Base-by-base conservation (phyloP, 2,888 invertebrate genomes). In the Parascotia fuliginaria region DNA sequence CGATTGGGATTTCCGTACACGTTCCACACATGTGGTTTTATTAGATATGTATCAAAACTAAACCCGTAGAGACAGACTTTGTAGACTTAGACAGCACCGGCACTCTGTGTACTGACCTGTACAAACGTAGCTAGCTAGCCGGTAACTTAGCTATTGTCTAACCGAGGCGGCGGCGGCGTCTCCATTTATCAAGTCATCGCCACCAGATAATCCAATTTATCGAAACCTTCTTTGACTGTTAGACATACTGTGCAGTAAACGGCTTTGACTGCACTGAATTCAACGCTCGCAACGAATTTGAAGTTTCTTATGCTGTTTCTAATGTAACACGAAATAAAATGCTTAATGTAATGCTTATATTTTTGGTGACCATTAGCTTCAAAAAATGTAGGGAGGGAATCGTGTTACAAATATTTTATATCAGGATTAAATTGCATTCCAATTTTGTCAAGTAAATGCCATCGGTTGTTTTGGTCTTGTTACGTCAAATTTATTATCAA, bases 191-290 rank as follows among this genome's bases (percentile, higher is more conserved):
- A 67, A 70, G 65, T 70, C 68, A 66, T 68, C 48, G 72, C 51
- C 48, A 56, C 51, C 47, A 60, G 62, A 68, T 74, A 76, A 79
- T 74, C 60, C 53, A 65, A 70, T 70, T 70, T 59, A 66, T 47
- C 54, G 44, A 39, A 24, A 54, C 42, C 38, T 48, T 32, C 45
- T 59, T 44, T 44, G 43, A 43, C 43, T 51, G 32, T 29, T 39
- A 14, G 36, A 55, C 49, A 38, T 50, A 65, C 46, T 48, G 24
- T 24, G 42, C 29, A 42, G 16, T n/a, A 29, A 27, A 53, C 28
- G 39, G n/a, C 19, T 28, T 12, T 33, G 22, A 11, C 12, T 16
- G 36, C 24, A 11, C 27, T 36, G 12, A 34, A 22, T 9, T 29
- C 12, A 43, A 36, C 36, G 5, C 19, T 19, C 3, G 5, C 5